Evolutionary conservation across 2,113 vertebrate species (phyloP), one percentile per base, ranked within the genome.

Genomic region (Pterocles burchelli): DNA sequence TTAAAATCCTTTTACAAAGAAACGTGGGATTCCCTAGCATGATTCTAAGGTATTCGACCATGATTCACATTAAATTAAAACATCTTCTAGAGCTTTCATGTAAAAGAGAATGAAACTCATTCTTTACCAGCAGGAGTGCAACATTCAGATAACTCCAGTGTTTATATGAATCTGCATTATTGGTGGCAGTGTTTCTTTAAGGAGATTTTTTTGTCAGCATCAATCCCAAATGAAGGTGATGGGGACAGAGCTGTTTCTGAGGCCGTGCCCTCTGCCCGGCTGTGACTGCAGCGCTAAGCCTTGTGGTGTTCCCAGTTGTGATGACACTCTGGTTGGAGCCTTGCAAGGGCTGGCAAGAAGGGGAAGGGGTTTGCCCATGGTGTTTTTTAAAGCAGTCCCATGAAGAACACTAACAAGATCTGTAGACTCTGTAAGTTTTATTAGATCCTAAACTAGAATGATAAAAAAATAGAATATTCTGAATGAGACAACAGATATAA

Each of bases 1-100:
- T 63, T 86, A n/a, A 62, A 70, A 70, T 15, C 48, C 22, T 57
- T 55, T 55, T 57, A 17, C 34, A 62, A 48, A 73, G 38, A 19
- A 70, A 46, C 1, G 0, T 2, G 3, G 6, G 45, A 33, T 62
- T 81, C 33, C 13, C 52, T 51, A n/a, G 24, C 17, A 7, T 12
- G 22, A 21, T 58, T 82, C 72, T 71, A 20, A 58, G 13, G 13
- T 76, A 22, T 19, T 17, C 65, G 24, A 57, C 51, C 17, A 8
- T 31, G 36, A 61, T 34, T 66, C 38, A 31, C 10, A 16, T 49
- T 72, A 49, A 57, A 54, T 15, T 41, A 49, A 48, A 71, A 34
- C 13, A 36, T 29, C 19, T 79, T 66, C 7, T 28, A 22, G 17
- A 83, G 46, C 13, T 87, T 55, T 52, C 17, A 10, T 3, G 10